Conservation (phyloP, 2,113 vertebrate genomes). For the Eleginops maclovinus region DNA sequence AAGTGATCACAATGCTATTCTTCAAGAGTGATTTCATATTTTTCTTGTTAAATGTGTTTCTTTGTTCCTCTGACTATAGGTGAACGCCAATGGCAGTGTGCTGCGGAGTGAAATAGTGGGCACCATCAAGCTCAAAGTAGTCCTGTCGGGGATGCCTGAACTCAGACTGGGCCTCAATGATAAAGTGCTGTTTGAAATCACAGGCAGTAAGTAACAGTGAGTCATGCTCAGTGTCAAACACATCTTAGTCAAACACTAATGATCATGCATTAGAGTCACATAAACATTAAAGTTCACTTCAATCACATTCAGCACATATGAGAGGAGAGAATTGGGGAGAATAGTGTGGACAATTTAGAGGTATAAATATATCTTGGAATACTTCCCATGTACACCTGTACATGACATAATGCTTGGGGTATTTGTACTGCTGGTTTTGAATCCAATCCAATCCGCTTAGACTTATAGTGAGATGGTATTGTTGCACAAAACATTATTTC, state of each 20-base stretch:
- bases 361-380: background rate
- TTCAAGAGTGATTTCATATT: background rate
- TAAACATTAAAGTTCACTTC: background rate
- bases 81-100: constrained; percentile 88
- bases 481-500: background rate
- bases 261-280: background rate
- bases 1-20: background rate
- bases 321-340: background rate
- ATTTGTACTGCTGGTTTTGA: too few relatives aligned
- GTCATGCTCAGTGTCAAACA: background rate
- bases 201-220: constrained; percentile 87
- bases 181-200: constrained; percentile 93
- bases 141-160: constrained; percentile 94
- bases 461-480: background rate
- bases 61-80: constrained; percentile 73
- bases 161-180: constrained; percentile 92
- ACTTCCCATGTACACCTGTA: too few relatives aligned
- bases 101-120: constrained; percentile 93
- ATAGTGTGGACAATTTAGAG: background rate
- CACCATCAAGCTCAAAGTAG: constrained; percentile 90
- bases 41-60: background rate
- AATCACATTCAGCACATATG: background rate
- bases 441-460: too few relatives aligned
- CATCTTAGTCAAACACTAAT: background rate
- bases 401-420: too few relatives aligned